Base-by-base conservation (phyloP, 2,113 vertebrate genomes). In the Callipepla californica region DNA sequence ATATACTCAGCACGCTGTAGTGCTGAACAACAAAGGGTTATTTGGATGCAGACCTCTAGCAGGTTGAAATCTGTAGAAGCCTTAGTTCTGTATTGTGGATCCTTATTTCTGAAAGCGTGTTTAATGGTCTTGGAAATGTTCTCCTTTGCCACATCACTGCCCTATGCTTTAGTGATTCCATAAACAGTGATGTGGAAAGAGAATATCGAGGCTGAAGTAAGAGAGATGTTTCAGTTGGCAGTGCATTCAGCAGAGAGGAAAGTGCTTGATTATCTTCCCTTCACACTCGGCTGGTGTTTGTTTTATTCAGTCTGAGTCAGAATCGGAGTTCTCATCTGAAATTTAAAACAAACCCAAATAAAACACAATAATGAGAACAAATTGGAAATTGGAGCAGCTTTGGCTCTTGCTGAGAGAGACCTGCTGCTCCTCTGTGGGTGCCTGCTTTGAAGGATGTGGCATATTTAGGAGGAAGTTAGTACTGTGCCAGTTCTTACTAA, bases 291-390 rank as follows among this genome's bases (percentile, higher is more conserved):
- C 17, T 69, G 91, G 45, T 48, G 55, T 65, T 74, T 13, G 32
- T 34, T 53, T 92, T 92, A 89, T 91, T 99, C 97, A 99, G 92
- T 99, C 98, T 0, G 98, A 99, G 95, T 99, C 98, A 0, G 98
- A 98, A 95, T 99, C 97, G 0, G 98, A 99, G 85, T 96, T 95
- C 11, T 99, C 98, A 59, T 98, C 99, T 99, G 85, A 81, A 92
- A 85, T 30, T 25, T 44, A 59, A 96, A 96, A 92, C 94, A 95
- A 96, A 61, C 91, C 91, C 96, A 78, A 93, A 50, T 30, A 76
- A 32, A 57, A 40, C 61, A 84, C 26, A 58, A 32, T 2, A 76
- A 61, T 65, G 50, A 67, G 50, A 90, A 74, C 34, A 61, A 89
- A 70, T 48, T 55, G 47, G 21, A 70, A 70, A 63, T 22, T 12